A percentile compares a stretch with the other conserved stretches of the same genome.
phyloP scores from a whole-genome alignment of 2,888 invertebrate genomes.

The Saturnia japonica region DNA sequence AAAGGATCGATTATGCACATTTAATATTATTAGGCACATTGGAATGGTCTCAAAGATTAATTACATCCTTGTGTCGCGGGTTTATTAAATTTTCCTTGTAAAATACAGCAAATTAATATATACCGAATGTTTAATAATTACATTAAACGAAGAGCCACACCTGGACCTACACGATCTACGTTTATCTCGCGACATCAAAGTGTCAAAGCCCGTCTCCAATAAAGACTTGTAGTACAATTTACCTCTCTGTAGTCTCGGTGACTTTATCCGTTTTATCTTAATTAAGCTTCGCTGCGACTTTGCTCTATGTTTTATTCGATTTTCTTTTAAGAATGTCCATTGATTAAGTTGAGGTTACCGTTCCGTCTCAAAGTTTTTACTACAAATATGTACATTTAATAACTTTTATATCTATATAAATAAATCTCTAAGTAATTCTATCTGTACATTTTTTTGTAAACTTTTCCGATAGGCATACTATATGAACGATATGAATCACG shows the following conservation, averaged over 20 bases:
- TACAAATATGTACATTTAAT: background rate
- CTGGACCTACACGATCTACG: conserved; percentile 8
- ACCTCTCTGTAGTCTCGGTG: conserved; percentile 26
- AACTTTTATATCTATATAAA: background rate
- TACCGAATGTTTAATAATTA: conserved; percentile 10
- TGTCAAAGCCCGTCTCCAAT: conserved; percentile 19
- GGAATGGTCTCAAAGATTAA: too few species aligned
- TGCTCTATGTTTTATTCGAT: conserved; percentile 23
- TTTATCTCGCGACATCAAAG: conserved; percentile 15
- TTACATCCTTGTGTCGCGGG: too few species aligned
- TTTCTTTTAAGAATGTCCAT: conserved; percentile 23
- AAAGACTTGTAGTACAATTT: conserved; percentile 23
- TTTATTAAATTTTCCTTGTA: too few species aligned
- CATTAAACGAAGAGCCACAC: conserved; percentile 10
- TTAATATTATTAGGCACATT: too few species aligned
- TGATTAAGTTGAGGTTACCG: conserved; percentile 13
- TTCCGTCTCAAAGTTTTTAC: conserved; percentile 12
- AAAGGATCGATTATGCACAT: too few species aligned
- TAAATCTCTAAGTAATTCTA: too few species aligned
- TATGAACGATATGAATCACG: too few species aligned
- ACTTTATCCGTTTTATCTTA: conserved; percentile 34
- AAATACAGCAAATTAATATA: background rate
- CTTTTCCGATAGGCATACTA: too few species aligned
- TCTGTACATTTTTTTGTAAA: too few species aligned
- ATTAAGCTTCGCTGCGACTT: conserved; percentile 31